Evolutionary conservation across 2,888 invertebrate genomes (phyloP), one percentile per base, ranked within the genome.

Genomic region (Callimorpha dominula): DNA sequence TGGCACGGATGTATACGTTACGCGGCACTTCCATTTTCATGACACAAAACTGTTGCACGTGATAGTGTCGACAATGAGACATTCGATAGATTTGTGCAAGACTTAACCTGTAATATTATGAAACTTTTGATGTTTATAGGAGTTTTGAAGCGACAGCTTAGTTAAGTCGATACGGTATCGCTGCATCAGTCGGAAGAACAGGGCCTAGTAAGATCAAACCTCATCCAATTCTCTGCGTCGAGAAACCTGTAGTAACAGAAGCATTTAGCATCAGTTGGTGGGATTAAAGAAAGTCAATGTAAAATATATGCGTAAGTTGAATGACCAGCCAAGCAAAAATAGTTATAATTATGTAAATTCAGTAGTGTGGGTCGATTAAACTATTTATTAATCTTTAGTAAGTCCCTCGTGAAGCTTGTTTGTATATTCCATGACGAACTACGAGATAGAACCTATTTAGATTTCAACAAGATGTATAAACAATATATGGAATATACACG

Each of bases 381-480:
- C 54, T 67, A 46, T 46, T 63, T 52, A 70, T 73, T 67, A 54
- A 73, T 70, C 70, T 67, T 70, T 64, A 67, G 40, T 17, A 46
- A 72, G 40, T 73, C 66, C 66, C 69, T 66, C 40, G 62, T 50
- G 65, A 60, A 20, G 67, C 50, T 64, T 62, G 65, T 70, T 74
- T 40, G 70, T 57, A 70, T 63, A 71, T 73, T 70, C 46, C 65
- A 57, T 67, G 63, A 72, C 63, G 42, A 73, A 70, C n/a, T 71
- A 46, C 31, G 62, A 67, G 42, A 14, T 60, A 52, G 52, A 20
- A 17, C n/a, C 49, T 31, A 65, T 66, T 68, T 64, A 70, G n/a
- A 69, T 73, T 76, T 8, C 60, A 63, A 62, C 72, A 40, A 50
- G 15, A 65, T 57, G 14, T 49, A 65, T 50, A 50, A 20, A 57